A percentile compares a stretch with the other conserved stretches of the same genome.
Conservation (phyloP, 1,140 invertebrate species). For the Argopecten irradians region DNA sequence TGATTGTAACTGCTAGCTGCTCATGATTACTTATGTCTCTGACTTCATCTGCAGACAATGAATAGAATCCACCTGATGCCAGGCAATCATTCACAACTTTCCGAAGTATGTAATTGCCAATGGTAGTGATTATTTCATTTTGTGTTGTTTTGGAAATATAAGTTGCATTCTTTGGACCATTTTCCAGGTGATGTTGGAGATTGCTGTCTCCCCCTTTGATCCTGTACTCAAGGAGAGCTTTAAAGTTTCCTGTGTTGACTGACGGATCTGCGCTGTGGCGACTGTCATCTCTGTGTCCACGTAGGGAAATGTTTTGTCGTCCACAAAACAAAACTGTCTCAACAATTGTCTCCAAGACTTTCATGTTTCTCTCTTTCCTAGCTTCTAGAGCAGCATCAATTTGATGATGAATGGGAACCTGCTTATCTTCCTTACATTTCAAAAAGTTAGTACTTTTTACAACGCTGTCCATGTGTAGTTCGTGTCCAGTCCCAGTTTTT, state of each 20-base stretch:
- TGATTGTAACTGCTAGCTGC: not conserved
- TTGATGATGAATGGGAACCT: too few relatives aligned
- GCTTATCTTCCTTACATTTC: too few relatives aligned
- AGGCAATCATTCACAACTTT: not conserved
- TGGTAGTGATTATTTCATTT: slow-evolving; percentile 28
- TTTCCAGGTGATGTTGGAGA: too few relatives aligned
- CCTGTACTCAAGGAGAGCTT: too few relatives aligned
- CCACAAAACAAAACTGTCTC: slow-evolving; percentile 28
- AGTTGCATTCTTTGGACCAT: slow-evolving; percentile 32
- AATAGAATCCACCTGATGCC: not conserved
- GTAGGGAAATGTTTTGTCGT: slow-evolving; percentile 11
- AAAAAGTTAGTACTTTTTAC: too few relatives aligned
- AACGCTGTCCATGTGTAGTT: too few relatives aligned
- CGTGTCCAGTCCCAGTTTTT: too few relatives aligned
- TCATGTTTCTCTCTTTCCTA: too few relatives aligned
- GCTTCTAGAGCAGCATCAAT: too few relatives aligned
- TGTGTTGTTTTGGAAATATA: slow-evolving; percentile 18
- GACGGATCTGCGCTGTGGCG: too few relatives aligned
- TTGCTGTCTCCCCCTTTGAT: not conserved
- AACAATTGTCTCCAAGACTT: not conserved
- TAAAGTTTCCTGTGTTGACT: too few relatives aligned
- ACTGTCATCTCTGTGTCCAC: slow-evolving; percentile 25
- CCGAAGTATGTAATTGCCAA: not conserved
- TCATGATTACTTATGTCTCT: too few relatives aligned
- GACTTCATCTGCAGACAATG: not conserved